Evolutionary conservation across 2,888 invertebrate species (phyloP).

Genomic region (Aspidiotus rigidus): DNA sequence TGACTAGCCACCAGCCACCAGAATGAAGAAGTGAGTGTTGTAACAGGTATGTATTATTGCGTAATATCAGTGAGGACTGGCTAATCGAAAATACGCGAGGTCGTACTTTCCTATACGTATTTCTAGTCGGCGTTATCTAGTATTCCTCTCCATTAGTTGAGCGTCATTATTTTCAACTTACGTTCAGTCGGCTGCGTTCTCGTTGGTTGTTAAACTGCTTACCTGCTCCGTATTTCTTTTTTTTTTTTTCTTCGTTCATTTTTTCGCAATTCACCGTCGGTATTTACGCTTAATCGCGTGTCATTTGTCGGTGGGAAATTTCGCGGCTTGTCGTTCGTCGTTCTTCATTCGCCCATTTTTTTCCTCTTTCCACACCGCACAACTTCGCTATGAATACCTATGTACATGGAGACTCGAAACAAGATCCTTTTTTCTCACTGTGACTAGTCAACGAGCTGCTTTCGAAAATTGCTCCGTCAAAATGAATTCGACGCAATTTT

Average conservation of each 20-base stretch:
- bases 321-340: constrained; percentile 21
- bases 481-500: no score
- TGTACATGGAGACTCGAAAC: no score
- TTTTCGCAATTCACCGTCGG: constrained; percentile 8
- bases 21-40: no score
- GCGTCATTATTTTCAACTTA: constrained; percentile 31
- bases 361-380: no score
- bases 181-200: background rate
- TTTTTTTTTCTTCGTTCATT: background rate
- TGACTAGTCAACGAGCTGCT: no score
- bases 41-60: no score
- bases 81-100: constrained; percentile 26
- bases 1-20: no score
- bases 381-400: no score
- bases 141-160: constrained; percentile 30
- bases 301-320: constrained; percentile 33
- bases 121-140: constrained; percentile 30
- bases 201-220: background rate
- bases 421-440: no score
- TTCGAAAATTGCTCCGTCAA: no score
- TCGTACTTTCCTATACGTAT: constrained; percentile 15
- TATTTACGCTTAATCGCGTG: constrained; percentile 26
- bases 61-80: background rate
- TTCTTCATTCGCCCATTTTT: background rate
- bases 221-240: constrained; percentile 21